Evolutionary conservation across 2,797 vertebrate species (phyloP).

Genomic region (Syncerus caffer): DNA sequence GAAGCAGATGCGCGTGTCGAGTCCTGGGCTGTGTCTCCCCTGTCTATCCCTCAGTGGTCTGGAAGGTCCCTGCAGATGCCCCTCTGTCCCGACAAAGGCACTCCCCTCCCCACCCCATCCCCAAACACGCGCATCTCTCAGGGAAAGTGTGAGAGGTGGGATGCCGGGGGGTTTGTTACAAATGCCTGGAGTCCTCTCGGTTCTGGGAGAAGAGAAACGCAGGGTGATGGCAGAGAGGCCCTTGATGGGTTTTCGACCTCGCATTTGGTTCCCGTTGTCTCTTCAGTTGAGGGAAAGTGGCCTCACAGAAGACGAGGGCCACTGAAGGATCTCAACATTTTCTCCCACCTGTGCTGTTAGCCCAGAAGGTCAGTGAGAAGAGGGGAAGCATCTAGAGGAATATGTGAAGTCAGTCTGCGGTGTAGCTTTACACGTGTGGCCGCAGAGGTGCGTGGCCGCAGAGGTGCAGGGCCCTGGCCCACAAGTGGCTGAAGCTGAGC

Average conservation of each 20-base stretch:
- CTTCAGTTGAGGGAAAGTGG: neutral
- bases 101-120: neutral
- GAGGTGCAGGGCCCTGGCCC: too few relatives aligned
- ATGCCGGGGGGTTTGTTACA: fast-evolving
- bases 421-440: too few relatives aligned
- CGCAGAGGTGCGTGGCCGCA: too few relatives aligned
- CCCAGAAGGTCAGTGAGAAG: too few relatives aligned
- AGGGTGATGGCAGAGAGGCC: neutral
- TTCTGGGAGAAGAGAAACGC: neutral
- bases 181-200: too few relatives aligned
- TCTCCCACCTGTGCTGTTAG: too few relatives aligned
- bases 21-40: neutral
- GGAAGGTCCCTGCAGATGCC: neutral
- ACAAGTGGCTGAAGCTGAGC: too few relatives aligned
- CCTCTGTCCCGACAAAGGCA: fast-evolving
- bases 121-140: fast-evolving
- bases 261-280: neutral
- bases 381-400: too few relatives aligned
- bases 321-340: too few relatives aligned
- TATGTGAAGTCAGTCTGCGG: too few relatives aligned
- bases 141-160: neutral
- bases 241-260: too few relatives aligned
- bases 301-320: too few relatives aligned
- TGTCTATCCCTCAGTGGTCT: neutral
- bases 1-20: slow-evolving; percentile 55